Evolutionary conservation across 1,140 invertebrate species (phyloP).

Genomic region (Formica selysi): DNA sequence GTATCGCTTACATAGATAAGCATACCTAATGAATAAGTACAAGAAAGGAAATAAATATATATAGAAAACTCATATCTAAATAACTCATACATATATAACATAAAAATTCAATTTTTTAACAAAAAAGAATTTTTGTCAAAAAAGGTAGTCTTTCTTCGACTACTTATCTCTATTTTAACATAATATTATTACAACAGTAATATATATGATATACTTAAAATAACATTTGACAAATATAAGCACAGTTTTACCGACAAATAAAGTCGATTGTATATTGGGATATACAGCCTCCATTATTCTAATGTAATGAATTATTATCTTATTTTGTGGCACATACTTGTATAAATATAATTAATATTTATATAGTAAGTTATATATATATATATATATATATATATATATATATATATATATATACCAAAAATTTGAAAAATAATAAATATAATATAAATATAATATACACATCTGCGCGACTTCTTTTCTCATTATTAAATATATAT

Average conservation of each 20-base stretch:
- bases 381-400: too few species aligned
- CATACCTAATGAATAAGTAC: neutral
- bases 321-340: neutral
- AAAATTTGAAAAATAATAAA: conserved; percentile 31
- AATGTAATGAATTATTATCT: conserved; percentile 4
- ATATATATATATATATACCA: neutral
- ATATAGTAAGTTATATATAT: neutral
- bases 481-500: neutral
- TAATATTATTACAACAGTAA: neutral
- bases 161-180: neutral
- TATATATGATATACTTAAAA: neutral
- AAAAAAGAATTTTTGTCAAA: neutral
- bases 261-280: neutral
- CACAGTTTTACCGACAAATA: neutral
- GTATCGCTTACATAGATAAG: neutral
- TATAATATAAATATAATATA: conserved; percentile 12
- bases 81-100: neutral
- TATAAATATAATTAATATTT: neutral
- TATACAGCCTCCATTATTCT: neutral
- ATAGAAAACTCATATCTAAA: neutral
- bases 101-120: neutral
- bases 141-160: neutral
- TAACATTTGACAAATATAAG: neutral
- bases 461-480: neutral
- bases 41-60: conserved; percentile 5